Evolutionary conservation across 2,888 invertebrate species (phyloP).

Genomic region (Quadriops clusia): DNA sequence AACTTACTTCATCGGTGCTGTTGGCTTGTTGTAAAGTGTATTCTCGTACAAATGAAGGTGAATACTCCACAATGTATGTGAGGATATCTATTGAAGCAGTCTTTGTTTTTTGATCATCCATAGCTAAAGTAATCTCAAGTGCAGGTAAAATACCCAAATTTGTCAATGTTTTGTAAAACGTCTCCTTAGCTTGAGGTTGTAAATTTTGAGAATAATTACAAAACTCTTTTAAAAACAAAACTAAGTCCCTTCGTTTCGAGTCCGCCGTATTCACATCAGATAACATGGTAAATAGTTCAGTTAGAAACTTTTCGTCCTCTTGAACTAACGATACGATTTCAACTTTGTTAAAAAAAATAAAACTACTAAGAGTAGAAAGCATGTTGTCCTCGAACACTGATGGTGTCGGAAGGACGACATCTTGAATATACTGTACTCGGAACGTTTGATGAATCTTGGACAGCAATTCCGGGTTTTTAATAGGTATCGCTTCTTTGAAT

Average conservation of each 20-base stretch:
- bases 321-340: constrained; percentile 97
- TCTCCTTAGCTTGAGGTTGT: constrained; percentile 93
- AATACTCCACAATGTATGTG: constrained; percentile 96
- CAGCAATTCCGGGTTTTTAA: constrained; percentile 85
- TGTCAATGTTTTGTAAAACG: constrained; percentile 91
- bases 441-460: constrained; percentile 99
- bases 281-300: constrained; percentile 86
- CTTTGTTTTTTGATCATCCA: constrained; percentile 90
- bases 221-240: constrained; percentile 96
- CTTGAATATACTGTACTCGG: constrained; percentile 97
- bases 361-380: constrained; percentile 93
- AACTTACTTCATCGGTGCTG: constrained; percentile 73
- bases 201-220: constrained; percentile 98
- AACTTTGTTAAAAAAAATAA: constrained; percentile 99
- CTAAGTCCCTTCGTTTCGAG: constrained; percentile 79
- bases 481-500: constrained; percentile 88
- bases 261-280: constrained; percentile 81
- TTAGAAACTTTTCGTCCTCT: constrained; percentile 94
- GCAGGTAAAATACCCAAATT: constrained; percentile 80
- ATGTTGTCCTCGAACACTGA: constrained; percentile 99
- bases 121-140: constrained; percentile 79
- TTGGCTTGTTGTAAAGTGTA: constrained; percentile 89
- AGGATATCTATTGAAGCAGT: constrained; percentile 96
- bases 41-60: constrained; percentile 92
- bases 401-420: constrained; percentile 96